Conservation (phyloP, 2,113 vertebrate genomes). For the Syrrhaptes paradoxus region DNA sequence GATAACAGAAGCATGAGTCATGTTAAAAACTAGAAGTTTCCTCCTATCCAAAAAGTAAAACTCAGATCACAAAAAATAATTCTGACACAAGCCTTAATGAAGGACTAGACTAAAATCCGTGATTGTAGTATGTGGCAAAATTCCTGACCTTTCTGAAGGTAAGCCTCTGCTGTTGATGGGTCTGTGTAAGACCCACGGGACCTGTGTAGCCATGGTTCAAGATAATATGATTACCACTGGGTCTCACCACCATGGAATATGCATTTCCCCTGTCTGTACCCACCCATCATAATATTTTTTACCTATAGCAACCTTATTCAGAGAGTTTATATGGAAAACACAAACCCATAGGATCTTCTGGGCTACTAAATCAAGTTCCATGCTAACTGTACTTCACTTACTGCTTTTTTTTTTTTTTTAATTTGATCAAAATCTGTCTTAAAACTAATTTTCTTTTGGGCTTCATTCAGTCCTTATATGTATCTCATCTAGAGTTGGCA, state of each 20-base stretch:
- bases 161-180: neutral
- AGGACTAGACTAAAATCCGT: neutral
- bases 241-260: neutral
- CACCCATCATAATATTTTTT: neutral
- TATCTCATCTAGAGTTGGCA: neutral
- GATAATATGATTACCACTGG: neutral
- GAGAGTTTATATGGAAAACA: neutral
- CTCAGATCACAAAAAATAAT: neutral
- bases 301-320: neutral
- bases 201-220: neutral
- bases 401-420: rapidly evolving
- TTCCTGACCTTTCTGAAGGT: neutral
- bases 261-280: neutral
- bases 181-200: neutral
- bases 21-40: neutral
- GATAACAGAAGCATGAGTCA: rapidly evolving
- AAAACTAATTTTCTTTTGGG: neutral
- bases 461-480: neutral
- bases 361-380: neutral
- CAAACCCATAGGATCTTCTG: neutral
- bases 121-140: neutral
- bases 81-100: neutral
- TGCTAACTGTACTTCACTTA: neutral
- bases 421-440: neutral
- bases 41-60: neutral